These are phyloP conservation scores for Candidula unifasciata DNA, from an alignment of 2,888 invertebrate genomes.

Conservation along the genomic window DNA sequence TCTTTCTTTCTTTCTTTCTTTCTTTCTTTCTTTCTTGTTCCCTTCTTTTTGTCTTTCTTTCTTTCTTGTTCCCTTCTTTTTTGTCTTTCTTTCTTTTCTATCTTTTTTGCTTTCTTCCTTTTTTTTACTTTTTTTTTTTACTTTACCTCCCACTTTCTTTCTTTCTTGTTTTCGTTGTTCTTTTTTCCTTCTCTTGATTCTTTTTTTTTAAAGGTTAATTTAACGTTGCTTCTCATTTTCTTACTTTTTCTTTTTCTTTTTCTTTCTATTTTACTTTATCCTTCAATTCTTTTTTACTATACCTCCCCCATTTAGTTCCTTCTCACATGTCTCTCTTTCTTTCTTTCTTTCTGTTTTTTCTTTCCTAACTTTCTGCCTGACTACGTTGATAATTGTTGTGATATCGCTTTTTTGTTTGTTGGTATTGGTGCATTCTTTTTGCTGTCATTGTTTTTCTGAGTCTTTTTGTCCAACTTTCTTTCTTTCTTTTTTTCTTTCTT, in stretches of 20 bases:
- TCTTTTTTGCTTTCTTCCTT: no score
- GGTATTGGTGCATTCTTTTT: no score
- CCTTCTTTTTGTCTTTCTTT: not conserved
- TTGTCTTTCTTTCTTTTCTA: no score
- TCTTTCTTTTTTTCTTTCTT: not conserved
- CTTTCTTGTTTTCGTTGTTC: not conserved
- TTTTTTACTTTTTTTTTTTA: not conserved
- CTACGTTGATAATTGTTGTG: not conserved
- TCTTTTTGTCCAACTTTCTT: not conserved
- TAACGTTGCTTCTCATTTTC: not conserved
- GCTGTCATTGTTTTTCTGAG: not conserved
- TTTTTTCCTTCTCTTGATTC: not conserved
- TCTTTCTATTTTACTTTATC: not conserved
- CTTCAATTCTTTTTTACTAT: not conserved
- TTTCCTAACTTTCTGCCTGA: no score
- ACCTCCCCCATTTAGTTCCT: not conserved
- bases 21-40: not conserved
- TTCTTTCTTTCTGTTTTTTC: no score
- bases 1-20: not conserved
- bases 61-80: not conserved
- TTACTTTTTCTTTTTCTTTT: not conserved
- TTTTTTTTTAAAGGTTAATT: not conserved
- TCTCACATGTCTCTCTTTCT: not conserved
- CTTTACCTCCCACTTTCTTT: not conserved
- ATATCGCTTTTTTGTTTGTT: no score